phyloP scores from a whole-genome alignment of 2,113 vertebrate genomes.

The Nothoprocta pentlandii region DNA sequence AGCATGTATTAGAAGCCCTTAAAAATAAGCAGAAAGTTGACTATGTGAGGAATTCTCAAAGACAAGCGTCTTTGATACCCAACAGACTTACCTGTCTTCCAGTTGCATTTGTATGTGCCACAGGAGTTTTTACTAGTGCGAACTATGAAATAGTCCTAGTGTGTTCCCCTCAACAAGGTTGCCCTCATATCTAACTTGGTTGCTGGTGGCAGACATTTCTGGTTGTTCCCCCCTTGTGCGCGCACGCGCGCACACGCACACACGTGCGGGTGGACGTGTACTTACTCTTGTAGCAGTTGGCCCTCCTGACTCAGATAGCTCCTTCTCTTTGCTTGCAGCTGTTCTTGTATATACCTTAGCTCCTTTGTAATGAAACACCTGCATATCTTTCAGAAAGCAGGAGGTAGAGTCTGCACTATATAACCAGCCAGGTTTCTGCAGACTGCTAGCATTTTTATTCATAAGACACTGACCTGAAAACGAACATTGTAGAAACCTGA shows the following conservation, averaged over 20 bases:
- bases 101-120: neutral
- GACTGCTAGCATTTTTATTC: neutral
- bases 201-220: neutral
- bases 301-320: neutral
- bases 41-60: neutral
- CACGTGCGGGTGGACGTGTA: rapidly evolving
- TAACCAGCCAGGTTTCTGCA: conserved; percentile 20
- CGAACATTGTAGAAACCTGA: neutral
- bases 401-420: neutral
- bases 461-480: neutral
- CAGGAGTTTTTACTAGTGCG: neutral
- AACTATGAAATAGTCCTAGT: neutral
- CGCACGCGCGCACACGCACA: too few species aligned
- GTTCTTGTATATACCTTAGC: neutral
- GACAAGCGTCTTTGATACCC: neutral
- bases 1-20: neutral
- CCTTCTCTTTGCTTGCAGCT: conserved; percentile 3
- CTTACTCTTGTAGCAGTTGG: neutral
- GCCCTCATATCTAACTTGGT: neutral
- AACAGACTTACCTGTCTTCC: neutral
- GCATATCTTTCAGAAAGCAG: neutral
- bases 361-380: conserved; percentile 47
- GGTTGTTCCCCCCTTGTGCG: neutral
- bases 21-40: conserved; percentile 45
- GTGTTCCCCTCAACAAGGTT: neutral